Conservation (phyloP, 2,797 vertebrate species). For the Gymnopithys bicolor region DNA sequence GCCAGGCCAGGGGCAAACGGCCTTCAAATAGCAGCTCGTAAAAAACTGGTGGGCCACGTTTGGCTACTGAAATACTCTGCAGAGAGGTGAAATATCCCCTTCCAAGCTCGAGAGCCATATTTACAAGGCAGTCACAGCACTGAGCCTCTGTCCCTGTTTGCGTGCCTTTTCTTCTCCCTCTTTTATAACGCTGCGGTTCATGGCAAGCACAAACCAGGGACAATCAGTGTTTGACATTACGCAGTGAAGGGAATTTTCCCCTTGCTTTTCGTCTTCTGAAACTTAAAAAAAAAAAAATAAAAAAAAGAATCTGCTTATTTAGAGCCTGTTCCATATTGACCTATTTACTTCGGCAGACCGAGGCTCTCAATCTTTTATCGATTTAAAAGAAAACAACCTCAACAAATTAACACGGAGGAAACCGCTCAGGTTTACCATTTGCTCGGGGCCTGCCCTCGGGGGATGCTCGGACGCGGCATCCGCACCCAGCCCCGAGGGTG, state of each 20-base stretch:
- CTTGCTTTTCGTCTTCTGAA: background rate
- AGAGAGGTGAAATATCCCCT: background rate
- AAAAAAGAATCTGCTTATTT: conserved; percentile 7
- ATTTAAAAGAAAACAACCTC: conserved; percentile 55
- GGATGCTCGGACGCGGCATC: background rate
- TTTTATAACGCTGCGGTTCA: background rate
- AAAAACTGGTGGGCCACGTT: background rate
- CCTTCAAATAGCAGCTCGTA: background rate
- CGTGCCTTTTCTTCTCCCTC: background rate
- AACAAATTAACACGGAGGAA: conserved; percentile 26
- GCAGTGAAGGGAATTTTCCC: conserved; percentile 17
- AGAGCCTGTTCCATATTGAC: conserved; percentile 52
- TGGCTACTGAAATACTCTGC: background rate
- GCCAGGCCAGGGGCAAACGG: background rate
- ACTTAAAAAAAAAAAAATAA: background rate
- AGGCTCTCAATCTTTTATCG: conserved; percentile 51
- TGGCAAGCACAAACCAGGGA: background rate
- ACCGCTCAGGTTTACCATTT: background rate
- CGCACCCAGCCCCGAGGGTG: background rate
- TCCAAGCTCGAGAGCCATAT: background rate
- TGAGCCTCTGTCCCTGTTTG: background rate
- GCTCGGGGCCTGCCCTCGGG: background rate
- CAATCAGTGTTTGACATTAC: background rate
- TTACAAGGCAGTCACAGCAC: background rate
- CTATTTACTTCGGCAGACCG: conserved; percentile 51